phyloP scores from a whole-genome alignment of 2,888 invertebrate species.

The Ennomos fuscantarius region DNA sequence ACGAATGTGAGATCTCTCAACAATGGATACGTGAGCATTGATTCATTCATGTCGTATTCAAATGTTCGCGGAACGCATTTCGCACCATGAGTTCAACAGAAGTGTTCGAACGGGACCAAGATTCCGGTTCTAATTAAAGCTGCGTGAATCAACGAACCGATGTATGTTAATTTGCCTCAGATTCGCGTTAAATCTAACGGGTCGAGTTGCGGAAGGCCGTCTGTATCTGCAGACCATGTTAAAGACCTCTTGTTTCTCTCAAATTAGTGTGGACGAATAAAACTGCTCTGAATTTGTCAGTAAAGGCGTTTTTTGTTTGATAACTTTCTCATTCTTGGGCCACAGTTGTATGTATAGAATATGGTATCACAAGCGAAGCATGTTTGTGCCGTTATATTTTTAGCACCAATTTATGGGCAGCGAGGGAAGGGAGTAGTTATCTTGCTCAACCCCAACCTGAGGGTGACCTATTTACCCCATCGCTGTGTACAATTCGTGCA shows the following conservation, averaged over 20 bases:
- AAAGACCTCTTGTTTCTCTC: conserved; percentile 18
- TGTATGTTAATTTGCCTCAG: conserved; percentile 71
- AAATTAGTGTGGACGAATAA: conserved; percentile 6
- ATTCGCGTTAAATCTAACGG: conserved; percentile 67
- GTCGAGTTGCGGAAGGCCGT: conserved; percentile 49
- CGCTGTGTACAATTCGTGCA: conserved; percentile 59
- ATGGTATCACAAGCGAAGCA: conserved; percentile 11
- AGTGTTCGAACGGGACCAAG: conserved; percentile 67
- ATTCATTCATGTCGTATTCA: conserved; percentile 61
- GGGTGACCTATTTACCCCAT: conserved; percentile 65
- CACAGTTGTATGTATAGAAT: conserved; percentile 1
- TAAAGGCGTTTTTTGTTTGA: not conserved
- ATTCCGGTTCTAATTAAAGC: conserved; percentile 78
- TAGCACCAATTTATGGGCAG: conserved; percentile 58
- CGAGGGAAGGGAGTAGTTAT: conserved; percentile 58
- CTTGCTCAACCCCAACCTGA: conserved; percentile 61
- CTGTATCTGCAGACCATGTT: conserved; percentile 16
- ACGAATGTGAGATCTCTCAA: conserved; percentile 40
- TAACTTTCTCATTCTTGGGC: conserved; percentile 7
- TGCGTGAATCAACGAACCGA: conserved; percentile 66
- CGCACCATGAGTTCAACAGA: conserved; percentile 57
- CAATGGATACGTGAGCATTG: conserved; percentile 51
- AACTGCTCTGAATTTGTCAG: conserved; percentile 3
- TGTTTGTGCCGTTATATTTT: conserved; percentile 42
- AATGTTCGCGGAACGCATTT: conserved; percentile 71